Evolutionary conservation across 2,888 invertebrate genomes (phyloP).

Genomic region (Mesoligia furuncula): DNA sequence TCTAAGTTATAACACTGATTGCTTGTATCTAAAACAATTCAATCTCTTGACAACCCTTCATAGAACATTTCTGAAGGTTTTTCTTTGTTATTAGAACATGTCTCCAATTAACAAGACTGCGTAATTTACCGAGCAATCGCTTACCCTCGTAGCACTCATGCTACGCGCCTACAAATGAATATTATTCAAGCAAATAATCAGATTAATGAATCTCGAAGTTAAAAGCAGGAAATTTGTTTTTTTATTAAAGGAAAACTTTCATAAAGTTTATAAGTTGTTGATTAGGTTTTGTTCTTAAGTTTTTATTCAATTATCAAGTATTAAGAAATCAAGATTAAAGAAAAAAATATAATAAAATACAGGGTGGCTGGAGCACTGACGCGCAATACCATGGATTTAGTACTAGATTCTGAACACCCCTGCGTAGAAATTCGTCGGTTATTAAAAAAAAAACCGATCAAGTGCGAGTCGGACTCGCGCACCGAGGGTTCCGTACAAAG

Average conservation of each 20-base stretch:
- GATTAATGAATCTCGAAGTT: constrained; percentile 20
- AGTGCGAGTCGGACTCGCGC: no score
- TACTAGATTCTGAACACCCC: background rate
- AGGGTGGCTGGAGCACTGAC: background rate
- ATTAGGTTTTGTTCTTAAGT: constrained; percentile 29
- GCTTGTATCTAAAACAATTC: background rate
- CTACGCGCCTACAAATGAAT: constrained; percentile 19
- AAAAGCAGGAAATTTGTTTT: constrained; percentile 43
- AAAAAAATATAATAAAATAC: background rate
- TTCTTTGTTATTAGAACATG: background rate
- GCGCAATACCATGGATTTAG: background rate
- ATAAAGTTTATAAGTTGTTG: constrained; percentile 16
- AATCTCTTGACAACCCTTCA: no score
- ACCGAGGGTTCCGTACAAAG: no score
- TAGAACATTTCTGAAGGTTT: background rate
- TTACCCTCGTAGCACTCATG: constrained; percentile 8
- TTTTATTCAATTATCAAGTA: constrained; percentile 31
- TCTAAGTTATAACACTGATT: constrained; percentile 11
- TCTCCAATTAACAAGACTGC: background rate
- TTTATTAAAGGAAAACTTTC: constrained; percentile 27
- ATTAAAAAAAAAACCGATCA: no score
- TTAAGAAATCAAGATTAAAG: constrained; percentile 11
- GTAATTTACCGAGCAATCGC: background rate
- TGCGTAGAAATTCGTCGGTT: no score
- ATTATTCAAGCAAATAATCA: constrained; percentile 27